Evolutionary conservation across 2,797 vertebrate species (phyloP), one percentile per base, ranked within the genome.

Genomic region (Babyrousa celebensis): DNA sequence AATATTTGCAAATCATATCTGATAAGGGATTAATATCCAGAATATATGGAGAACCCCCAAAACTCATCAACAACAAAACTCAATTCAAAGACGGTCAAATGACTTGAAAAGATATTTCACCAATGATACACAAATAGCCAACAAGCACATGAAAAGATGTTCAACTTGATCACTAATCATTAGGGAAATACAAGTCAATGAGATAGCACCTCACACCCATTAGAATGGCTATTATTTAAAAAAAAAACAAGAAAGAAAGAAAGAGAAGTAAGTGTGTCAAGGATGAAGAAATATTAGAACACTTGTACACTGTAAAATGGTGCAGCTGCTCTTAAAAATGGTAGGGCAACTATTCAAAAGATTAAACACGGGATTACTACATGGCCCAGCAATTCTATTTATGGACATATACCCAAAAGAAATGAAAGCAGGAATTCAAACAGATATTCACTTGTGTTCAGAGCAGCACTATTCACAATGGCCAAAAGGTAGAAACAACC

Each of bases 1-100:
- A 89, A 74, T 71, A 97, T 12, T 63, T 94, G 82, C 67, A 92
- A 96, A 70, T 83, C n/a, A 83, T 60, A 82, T 18, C 27, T 71
- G 29, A 75, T 72, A 83, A 56, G 32, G 12, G 40, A 60, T 40
- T 95, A 63, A 78, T 29, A 75, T 32, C 23, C 12, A 48, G 32
- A 58, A 74, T 23, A 86, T 10, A 89, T 15, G 82, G 56, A 88
- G 43, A 94, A 89, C 15, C 18, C 40, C 65, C 74, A 56, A 92
- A 89, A 83, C 29, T 79, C n/a, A 95, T 11, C 48, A 86, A 89
- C 62, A 85, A 90, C 8, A 90, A 85, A 58, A 82, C 17, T 27
- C 63, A 68, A 68, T 40, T 87, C 60, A 94, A 88, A 91, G 36
- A 77, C 5, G 0, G 52, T 12, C 23, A 79, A 93, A 93, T 11